Evolutionary conservation across 2,797 vertebrate genomes (phyloP).

Genomic region (Merluccius polli): DNA sequence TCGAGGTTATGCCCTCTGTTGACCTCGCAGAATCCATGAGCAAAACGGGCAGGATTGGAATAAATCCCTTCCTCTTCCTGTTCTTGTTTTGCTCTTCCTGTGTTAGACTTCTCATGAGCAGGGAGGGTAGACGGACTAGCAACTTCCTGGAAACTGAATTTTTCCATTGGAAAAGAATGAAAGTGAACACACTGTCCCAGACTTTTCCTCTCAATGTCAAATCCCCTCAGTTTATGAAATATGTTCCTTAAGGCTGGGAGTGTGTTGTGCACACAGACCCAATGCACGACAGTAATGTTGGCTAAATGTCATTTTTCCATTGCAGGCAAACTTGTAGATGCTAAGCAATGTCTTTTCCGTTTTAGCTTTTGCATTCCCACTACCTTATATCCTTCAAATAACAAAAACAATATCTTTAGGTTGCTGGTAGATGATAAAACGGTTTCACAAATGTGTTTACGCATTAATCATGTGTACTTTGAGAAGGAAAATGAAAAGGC

Average conservation of each 20-base stretch:
- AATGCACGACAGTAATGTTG: neutral
- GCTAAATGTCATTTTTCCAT: neutral
- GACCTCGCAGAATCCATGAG: conserved; percentile 22
- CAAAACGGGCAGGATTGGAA: conserved; percentile 39
- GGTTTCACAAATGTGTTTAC: neutral
- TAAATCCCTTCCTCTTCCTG: conserved; percentile 59
- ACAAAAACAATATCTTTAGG: neutral
- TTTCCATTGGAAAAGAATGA: neutral
- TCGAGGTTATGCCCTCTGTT: conserved; percentile 18
- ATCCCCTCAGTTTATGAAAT: neutral
- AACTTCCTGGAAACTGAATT: neutral
- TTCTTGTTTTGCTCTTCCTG: conserved; percentile 59
- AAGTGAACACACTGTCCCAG: neutral
- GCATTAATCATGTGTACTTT: neutral
- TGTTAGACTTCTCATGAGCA: conserved; percentile 43
- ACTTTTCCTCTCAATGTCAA: neutral
- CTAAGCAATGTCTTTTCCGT: neutral
- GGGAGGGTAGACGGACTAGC: conserved; percentile 9
- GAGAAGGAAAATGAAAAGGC: neutral
- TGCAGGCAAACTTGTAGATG: neutral
- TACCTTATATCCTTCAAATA: neutral
- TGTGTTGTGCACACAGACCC: neutral
- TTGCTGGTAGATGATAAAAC: neutral
- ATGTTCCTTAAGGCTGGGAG: neutral
- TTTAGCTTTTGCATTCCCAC: neutral